Evolutionary conservation across 1,140 invertebrate genomes (phyloP).

Genomic region (Lepidotrigona ventralis): DNA sequence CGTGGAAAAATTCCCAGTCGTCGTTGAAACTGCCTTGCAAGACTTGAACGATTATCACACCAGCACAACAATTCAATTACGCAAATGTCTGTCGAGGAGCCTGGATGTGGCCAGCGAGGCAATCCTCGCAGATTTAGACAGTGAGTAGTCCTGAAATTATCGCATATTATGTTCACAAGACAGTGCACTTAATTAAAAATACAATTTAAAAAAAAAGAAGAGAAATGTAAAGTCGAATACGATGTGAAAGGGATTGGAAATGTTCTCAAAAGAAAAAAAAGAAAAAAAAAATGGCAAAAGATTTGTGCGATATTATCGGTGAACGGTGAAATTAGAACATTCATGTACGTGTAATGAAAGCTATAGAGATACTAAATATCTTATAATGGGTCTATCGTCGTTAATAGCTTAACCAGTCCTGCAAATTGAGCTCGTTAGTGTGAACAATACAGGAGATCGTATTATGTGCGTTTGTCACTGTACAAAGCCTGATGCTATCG

Average conservation of each 20-base stretch:
- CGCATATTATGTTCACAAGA: background rate
- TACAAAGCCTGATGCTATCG: background rate
- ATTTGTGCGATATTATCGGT: background rate
- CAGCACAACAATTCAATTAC: slow-evolving; percentile 82
- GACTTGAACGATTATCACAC: slow-evolving; percentile 82
- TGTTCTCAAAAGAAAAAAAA: background rate
- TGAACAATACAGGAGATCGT: slow-evolving; percentile 1
- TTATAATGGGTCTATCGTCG: background rate
- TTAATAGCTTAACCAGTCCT: background rate
- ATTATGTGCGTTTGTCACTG: background rate
- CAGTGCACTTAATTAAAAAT: background rate
- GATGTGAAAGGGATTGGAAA: background rate
- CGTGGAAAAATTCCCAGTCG: slow-evolving; percentile 80
- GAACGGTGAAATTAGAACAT: background rate
- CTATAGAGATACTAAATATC: background rate
- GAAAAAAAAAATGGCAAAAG: background rate
- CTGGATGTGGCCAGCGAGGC: slow-evolving; percentile 82
- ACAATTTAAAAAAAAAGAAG: background rate
- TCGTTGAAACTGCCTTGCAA: slow-evolving; percentile 81
- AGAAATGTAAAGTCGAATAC: background rate
- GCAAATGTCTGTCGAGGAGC: slow-evolving; percentile 82
- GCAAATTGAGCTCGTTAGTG: slow-evolving; percentile 6
- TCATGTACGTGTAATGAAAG: background rate
- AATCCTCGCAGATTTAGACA: slow-evolving; percentile 83
- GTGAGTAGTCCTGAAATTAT: slow-evolving; percentile 76